Evolutionary conservation across 2,797 vertebrate genomes (phyloP), one percentile per base, ranked within the genome.

Genomic region (Bradypodion pumilum): DNA sequence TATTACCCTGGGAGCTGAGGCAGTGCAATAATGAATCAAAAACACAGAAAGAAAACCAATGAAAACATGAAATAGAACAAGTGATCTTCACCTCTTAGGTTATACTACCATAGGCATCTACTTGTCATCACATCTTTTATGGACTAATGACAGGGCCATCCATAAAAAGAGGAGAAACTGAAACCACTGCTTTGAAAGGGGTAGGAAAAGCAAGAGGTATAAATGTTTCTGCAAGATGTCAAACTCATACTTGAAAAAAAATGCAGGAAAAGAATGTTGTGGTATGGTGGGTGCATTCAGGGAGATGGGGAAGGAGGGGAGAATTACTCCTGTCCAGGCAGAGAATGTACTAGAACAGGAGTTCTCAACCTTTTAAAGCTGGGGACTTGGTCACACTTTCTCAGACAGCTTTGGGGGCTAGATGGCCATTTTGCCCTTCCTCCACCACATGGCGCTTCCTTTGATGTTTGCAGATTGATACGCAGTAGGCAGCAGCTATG

Each of bases 61-160:
- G 74, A 27, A 74, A 86, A 85, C 21, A 70, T 42, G 15, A 88
- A 42, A 56, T 25, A 65, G 80, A 88, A 69, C 12, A 83, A 87
- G 70, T 8, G 29, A 87, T 81, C 40, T 80, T 65, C 37, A 63
- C 76, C 56, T 85, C 77, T 42, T 85, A 87, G 32, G 35, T 90
- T 91, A 82, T 87, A 90, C 78, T 72, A 77, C 85, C 89, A 82
- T 60, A 88, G 87, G 89, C 49, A 91, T 88, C 37, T 87, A 85
- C 85, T 87, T 92, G 84, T 91, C 93, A 91, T 86, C 86, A 1
- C 77, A 85, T 78, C 46, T 92, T 87, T 92, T 90, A 89, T 85
- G 87, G 90, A 85, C 77, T 79, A 91, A 70, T 81, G 88, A 83
- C 86, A 87, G 77, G 69, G 84, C 90, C 81, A 80, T 90, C 89